A percentile compares a stretch with the other conserved stretches of the same genome.
Conservation (phyloP, 2,797 vertebrate genomes). For the Sternarchorhynchus goeldii region DNA sequence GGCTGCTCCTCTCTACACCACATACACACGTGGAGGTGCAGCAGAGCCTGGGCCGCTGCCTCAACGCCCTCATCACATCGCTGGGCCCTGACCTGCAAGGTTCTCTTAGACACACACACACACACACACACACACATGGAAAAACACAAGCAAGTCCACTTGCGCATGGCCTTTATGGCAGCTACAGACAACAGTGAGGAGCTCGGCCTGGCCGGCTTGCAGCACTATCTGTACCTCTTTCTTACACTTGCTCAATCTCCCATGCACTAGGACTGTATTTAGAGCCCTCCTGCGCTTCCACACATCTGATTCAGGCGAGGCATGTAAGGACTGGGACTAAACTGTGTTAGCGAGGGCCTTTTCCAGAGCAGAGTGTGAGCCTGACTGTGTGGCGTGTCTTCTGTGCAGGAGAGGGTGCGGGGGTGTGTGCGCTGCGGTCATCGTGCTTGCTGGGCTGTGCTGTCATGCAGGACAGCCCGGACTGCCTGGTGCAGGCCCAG, state of each 20-base stretch:
- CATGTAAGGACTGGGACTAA: background rate
- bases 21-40: slow-evolving; percentile 87
- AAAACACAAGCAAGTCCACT: too few species aligned
- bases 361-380: too few species aligned
- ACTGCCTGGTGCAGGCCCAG: slow-evolving; percentile 87
- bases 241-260: background rate
- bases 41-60: slow-evolving; percentile 87
- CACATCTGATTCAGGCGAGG: background rate
- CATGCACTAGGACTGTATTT: too few species aligned
- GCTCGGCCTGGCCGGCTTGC: slow-evolving; percentile 72
- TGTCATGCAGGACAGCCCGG: slow-evolving; percentile 86
- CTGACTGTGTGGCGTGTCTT: slow-evolving; percentile 2
- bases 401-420: slow-evolving; percentile 71
- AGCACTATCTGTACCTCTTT: background rate
- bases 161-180: slow-evolving; percentile 96
- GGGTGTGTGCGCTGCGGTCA: slow-evolving; percentile 76
- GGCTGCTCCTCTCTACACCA: slow-evolving; percentile 82
- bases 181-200: slow-evolving; percentile 91
- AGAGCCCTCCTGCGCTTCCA: background rate
- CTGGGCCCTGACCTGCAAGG: slow-evolving; percentile 94
- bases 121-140: background rate
- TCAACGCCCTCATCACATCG: slow-evolving; percentile 85
- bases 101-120: slow-evolving; percentile 57
- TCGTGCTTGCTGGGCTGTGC: slow-evolving; percentile 85
- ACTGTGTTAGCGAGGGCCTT: too few species aligned